Evolutionary conservation across 2,113 vertebrate genomes (phyloP), one percentile per base, ranked within the genome.

Genomic region (Stercorarius parasiticus): DNA sequence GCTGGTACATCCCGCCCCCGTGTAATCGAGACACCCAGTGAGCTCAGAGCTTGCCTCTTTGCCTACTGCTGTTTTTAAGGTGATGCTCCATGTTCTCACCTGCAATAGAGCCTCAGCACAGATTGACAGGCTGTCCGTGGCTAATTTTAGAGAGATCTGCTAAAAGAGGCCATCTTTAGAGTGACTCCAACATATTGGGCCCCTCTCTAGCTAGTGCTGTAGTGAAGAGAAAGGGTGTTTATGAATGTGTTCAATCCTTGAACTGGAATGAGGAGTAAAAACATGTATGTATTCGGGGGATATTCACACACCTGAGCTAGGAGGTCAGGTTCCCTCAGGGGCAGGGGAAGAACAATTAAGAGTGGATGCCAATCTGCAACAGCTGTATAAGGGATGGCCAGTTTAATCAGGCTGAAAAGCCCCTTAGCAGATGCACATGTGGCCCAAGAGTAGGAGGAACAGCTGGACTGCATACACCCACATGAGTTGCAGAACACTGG

Each of bases 91-190:
- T 10, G 38, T 72, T 92, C 49, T 40, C 29, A 53, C 85, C 49
- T 50, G 58, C 69, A 62, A 15, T 5, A 36, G 58, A 72, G 11
- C 17, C 43, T 80, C n/a, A 40, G 64, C 82, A 86, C 52, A 67
- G 72, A 90, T 89, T 80, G 47, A 36, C 42, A 67, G 52, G 42
- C 67, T 92, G 45, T 45, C 45, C 30, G 2, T 42, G 58, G 47
- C 29, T 95, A 83, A 89, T 86, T 95, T 93, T 89, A 86, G 66
- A 82, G 45, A 50, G 5, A 79, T 52, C 58, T 96, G 81, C 15
- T 89, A 62, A 56, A 85, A 65, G 17, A 74, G 30, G 62, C 26
- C 2, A 1, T 61, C 36, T 70, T 69, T 30, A 79, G 40, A 73
- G 21, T 27, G n/a, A 64, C 25, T 78, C 36, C 14, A 59, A 45